Base-by-base conservation (phyloP, 2,888 invertebrate genomes). In the Nomada flava region DNA sequence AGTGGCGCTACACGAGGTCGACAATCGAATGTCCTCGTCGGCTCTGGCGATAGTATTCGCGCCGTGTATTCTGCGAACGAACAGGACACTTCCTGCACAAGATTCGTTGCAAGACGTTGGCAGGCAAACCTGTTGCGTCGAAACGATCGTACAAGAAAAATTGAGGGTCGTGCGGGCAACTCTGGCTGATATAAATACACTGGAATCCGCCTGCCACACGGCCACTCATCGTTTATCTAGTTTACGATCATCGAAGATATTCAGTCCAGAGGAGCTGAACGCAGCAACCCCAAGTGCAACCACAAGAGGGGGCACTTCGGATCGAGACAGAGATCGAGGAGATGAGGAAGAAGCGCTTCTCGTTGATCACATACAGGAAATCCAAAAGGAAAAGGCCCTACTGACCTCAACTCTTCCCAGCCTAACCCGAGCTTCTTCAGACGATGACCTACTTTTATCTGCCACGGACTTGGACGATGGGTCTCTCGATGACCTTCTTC, bases 1-100 rank as follows among this genome's bases (percentile, higher is more conserved):
- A 90, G 98, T 98, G 23, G 98, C 98, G 0, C 94, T 97, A 47
- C 96, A 97, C 90, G 98, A 98, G 94, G 96, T 97, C 84, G 97
- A 96, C 85, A 99, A 98, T 94, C 95, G 98, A 87, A 99, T 99
- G 99, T 97, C 97, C 75, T 96, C 98, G 0, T 97, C 97, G 91
- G 97, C 98, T 71, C 94, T 99, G 87, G 98, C 98, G 70, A 98
- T 98, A 88, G 98, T 99, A 85, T 99, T 98, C 94, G 98, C 98
- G 60, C 98, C 99, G 65, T 98, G 98, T 94, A 97, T 99, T 81
- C 95, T 99, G 86, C 95, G 98, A 90, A 98, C 98, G 85, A 97
- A 97, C 94, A 97, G 98, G 93, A 94, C 96, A 83, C 96, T 98
- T 88, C 98, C 98, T 63, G 98, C 98, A 70, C 98, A 98, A 94